phyloP scores from a whole-genome alignment of 2,888 invertebrate genomes.

The Agrotis puta region DNA sequence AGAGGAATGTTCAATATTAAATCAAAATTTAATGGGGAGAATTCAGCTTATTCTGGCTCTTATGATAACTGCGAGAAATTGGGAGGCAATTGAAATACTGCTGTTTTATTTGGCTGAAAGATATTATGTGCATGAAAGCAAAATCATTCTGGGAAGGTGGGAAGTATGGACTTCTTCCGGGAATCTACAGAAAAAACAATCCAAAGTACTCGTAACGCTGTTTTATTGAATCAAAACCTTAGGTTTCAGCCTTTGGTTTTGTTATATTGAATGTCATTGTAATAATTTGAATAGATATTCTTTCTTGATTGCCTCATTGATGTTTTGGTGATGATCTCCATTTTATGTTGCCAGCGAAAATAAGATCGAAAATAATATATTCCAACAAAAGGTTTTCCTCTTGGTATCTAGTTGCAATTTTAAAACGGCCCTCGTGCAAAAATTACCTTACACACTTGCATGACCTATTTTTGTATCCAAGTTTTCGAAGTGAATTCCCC shows the following conservation, averaged over 20 bases:
- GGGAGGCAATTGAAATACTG: conserved; percentile 29
- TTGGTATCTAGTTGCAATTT: conserved; percentile 48
- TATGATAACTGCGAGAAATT: conserved; percentile 44
- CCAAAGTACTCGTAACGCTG: too few species aligned
- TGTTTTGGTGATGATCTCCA: too few species aligned
- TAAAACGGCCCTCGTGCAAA: conserved; percentile 57
- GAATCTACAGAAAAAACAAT: too few species aligned
- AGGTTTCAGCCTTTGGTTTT: neutral
- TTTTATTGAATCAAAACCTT: conserved; percentile 9
- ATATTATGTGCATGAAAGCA: neutral
- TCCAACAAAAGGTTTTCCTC: too few species aligned
- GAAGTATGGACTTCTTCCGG: neutral
- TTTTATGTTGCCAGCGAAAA: too few species aligned
- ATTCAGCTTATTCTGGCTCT: conserved; percentile 33
- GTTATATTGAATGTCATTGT: neutral
- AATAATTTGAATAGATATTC: too few species aligned
- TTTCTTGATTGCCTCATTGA: too few species aligned
- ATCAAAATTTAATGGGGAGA: conserved; percentile 62
- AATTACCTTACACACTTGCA: conserved; percentile 60
- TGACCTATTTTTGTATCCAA: conserved; percentile 65
- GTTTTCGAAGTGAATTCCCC: conserved; percentile 61
- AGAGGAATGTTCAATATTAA: conserved; percentile 73
- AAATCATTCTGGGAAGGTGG: neutral
- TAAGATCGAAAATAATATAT: conserved; percentile 18
- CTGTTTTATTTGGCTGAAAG: conserved; percentile 6